phyloP scores from a whole-genome alignment of 2,888 invertebrate genomes.

The Spodoptera littoralis region DNA sequence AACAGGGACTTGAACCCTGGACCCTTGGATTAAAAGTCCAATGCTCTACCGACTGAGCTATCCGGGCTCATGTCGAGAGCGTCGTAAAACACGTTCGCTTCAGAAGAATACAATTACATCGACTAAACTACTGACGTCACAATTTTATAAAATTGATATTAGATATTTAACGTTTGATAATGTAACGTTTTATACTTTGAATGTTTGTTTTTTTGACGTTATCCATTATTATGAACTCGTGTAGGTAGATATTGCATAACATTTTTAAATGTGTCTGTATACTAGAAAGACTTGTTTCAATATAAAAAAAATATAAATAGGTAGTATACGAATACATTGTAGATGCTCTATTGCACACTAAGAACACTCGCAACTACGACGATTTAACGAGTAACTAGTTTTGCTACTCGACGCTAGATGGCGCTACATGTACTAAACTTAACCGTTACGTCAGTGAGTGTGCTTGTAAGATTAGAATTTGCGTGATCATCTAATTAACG shows the following conservation, averaged over 20 bases:
- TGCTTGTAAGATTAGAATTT: constrained; percentile 27
- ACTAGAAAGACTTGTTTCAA: too few species aligned
- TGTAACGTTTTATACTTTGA: too few species aligned
- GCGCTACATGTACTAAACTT: constrained; percentile 59
- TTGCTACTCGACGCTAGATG: constrained; percentile 78
- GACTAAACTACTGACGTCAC: too few species aligned
- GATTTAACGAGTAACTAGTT: constrained; percentile 29
- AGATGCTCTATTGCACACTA: background rate
- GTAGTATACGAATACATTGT: too few species aligned
- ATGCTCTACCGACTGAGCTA: constrained; percentile 90
- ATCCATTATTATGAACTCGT: too few species aligned
- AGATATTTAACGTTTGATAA: too few species aligned
- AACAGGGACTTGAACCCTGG: constrained; percentile 90
- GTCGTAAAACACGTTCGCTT: constrained; percentile 35
- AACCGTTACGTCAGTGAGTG: constrained; percentile 2
- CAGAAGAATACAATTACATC: background rate
- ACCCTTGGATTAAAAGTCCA: constrained; percentile 90
- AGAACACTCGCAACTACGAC: background rate
- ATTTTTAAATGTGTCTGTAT: too few species aligned
- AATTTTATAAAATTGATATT: too few species aligned
- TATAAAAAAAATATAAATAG: too few species aligned
- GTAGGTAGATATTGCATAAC: too few species aligned
- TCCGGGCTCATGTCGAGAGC: constrained; percentile 75
- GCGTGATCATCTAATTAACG: constrained; percentile 29
- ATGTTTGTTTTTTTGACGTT: too few species aligned